Conservation (phyloP, 2,797 vertebrate species). For the Tinamus major region DNA sequence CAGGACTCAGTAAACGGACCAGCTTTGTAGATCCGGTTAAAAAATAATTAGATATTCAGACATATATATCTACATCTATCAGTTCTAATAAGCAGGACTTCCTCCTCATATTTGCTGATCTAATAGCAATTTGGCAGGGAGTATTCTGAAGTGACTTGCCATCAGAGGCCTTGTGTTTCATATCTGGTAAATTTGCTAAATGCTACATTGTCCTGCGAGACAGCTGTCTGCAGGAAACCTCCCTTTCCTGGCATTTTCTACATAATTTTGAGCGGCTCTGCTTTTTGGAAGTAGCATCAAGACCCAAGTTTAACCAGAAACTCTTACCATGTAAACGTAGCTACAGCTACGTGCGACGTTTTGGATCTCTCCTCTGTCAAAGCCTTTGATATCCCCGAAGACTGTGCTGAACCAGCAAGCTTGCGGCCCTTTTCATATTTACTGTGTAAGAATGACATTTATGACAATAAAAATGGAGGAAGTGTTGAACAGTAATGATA, state of each 20-base stretch:
- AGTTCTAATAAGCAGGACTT: neutral
- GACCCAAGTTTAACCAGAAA: neutral
- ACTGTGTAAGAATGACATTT: constrained; percentile 22
- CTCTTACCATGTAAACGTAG: accelerated
- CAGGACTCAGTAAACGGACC: accelerated
- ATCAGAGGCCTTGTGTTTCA: accelerated
- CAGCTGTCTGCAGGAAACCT: accelerated
- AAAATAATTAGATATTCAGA: neutral
- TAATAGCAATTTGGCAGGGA: neutral
- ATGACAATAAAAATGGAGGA: neutral
- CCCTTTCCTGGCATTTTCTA: neutral
- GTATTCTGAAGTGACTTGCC: neutral
- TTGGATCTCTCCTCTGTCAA: neutral
- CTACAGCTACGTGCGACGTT: neutral
- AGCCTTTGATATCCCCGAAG: neutral
- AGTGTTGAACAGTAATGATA: neutral
- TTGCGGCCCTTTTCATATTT: constrained; percentile 41
- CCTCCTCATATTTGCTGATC: neutral
- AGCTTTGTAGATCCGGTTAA: neutral
- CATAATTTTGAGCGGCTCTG: too few species aligned
- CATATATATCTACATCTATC: neutral
- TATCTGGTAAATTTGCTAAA: neutral
- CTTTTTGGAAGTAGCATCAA: neutral
- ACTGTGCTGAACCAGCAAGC: neutral
- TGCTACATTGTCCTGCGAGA: neutral